These are phyloP conservation scores for Uropetala carovei DNA, from an alignment of 2,888 invertebrate species.

Conservation along the genomic window DNA sequence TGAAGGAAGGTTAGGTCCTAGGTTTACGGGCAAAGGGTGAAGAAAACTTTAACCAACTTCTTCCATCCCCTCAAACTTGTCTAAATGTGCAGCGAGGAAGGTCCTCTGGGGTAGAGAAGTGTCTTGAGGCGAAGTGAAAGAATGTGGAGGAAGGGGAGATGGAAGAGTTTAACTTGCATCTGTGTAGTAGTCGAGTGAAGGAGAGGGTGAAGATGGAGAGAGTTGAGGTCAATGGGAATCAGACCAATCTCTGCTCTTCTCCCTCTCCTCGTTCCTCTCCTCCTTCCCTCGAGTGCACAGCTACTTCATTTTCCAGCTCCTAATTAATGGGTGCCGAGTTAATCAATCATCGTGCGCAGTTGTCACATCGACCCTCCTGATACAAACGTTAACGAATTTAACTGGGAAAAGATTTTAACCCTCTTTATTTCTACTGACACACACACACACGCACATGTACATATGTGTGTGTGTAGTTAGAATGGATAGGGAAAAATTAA, in stretches of 20 bases:
- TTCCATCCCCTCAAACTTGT: background rate
- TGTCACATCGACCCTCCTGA: too few relatives aligned
- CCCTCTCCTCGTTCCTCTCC: background rate
- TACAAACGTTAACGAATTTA: too few relatives aligned
- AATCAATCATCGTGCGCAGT: too few relatives aligned
- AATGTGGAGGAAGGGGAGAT: background rate
- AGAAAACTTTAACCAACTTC: conserved; percentile 5
- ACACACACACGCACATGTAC: too few relatives aligned
- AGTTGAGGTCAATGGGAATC: conserved; percentile 3
- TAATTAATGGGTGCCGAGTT: too few relatives aligned
- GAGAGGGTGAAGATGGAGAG: background rate
- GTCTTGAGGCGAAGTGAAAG: conserved; percentile 10
- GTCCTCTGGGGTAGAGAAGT: background rate
- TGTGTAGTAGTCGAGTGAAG: background rate
- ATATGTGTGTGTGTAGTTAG: too few relatives aligned
- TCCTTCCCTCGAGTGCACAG: too few relatives aligned
- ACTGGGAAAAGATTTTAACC: too few relatives aligned
- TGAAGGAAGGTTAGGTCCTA: background rate
- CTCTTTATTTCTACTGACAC: too few relatives aligned
- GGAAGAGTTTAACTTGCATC: conserved; percentile 4
- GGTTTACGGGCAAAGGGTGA: background rate
- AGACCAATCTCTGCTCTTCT: background rate
- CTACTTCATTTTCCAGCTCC: too few relatives aligned
- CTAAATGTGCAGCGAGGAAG: background rate
- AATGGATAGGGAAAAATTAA: too few relatives aligned